phyloP scores from a whole-genome alignment of 2,888 invertebrate species.

The Volucella inflata region DNA sequence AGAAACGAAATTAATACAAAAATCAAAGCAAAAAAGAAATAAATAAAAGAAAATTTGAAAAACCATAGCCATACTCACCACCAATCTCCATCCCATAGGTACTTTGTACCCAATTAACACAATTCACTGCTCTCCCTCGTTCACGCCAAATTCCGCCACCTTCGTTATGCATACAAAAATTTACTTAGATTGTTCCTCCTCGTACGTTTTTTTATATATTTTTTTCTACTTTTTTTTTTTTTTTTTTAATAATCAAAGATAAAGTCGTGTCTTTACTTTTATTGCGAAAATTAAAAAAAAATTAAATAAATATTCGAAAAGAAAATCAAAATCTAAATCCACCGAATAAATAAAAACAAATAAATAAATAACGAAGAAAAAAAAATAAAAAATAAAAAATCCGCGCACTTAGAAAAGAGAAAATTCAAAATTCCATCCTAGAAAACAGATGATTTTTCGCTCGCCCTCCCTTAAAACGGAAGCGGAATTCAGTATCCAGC shows the following conservation, averaged over 20 bases:
- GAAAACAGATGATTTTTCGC: slow-evolving; percentile 66
- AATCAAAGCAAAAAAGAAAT: neutral
- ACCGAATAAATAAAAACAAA: slow-evolving; percentile 19
- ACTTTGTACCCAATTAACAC: slow-evolving; percentile 73
- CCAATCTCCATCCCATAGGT: slow-evolving; percentile 72
- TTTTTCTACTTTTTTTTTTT: slow-evolving; percentile 1
- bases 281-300: neutral
- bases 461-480: slow-evolving; percentile 27
- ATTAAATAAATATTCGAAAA: neutral
- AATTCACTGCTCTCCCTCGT: slow-evolving; percentile 64
- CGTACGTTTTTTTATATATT: neutral
- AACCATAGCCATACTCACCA: slow-evolving; percentile 52
- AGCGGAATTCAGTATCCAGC: slow-evolving; percentile 29
- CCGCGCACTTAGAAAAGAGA: slow-evolving; percentile 31
- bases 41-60: slow-evolving; percentile 4
- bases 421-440: slow-evolving; percentile 58
- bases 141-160: slow-evolving; percentile 65
- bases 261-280: neutral
- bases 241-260: slow-evolving; percentile 15
- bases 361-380: slow-evolving; percentile 28
- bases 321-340: too few relatives aligned
- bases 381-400: slow-evolving; percentile 46
- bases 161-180: slow-evolving; percentile 73
- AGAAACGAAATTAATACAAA: neutral
- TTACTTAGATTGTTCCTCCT: slow-evolving; percentile 33